These are phyloP conservation scores for Opisthograptis luteolata DNA, from an alignment of 2,888 invertebrate species.

Conservation along the genomic window DNA sequence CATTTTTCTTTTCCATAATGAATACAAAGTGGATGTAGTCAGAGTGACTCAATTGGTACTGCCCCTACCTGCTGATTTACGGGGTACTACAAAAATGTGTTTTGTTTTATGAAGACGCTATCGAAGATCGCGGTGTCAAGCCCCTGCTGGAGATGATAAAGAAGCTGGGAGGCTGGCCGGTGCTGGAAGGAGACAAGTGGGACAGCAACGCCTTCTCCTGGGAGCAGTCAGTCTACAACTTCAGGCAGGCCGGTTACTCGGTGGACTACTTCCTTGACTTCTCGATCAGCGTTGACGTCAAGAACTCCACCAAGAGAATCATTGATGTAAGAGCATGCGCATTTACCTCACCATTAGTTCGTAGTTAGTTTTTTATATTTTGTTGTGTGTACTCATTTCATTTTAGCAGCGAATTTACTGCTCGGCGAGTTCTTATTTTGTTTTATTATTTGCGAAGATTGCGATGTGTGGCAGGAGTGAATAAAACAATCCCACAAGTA, in stretches of 20 bases:
- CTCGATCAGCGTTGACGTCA: constrained; percentile 94
- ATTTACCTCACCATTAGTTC: no score
- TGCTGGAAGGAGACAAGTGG: constrained; percentile 91
- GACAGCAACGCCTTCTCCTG: constrained; percentile 89
- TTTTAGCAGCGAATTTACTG: constrained; percentile 27
- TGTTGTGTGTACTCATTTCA: no score
- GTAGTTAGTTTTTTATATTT: no score
- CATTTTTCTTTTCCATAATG: no score
- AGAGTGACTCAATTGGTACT: no score
- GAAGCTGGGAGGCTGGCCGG: constrained; percentile 97
- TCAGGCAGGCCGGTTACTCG: constrained; percentile 92
- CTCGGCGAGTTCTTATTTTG: constrained; percentile 23
- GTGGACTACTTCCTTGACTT: constrained; percentile 96
- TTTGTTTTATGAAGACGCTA: constrained; percentile 84
- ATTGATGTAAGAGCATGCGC: constrained; percentile 89
- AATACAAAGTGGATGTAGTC: no score
- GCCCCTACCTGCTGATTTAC: no score
- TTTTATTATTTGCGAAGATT: constrained; percentile 20
- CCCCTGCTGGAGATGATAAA: constrained; percentile 89
- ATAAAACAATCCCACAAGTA: constrained; percentile 8
- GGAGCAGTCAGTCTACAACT: constrained; percentile 92
- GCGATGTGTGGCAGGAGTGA: constrained; percentile 4
- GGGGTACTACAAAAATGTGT: not conserved
- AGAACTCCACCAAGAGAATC: constrained; percentile 92
- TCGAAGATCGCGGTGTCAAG: constrained; percentile 90